phyloP scores from a whole-genome alignment of 37 sponge, comb jelly and placozoan species.

The Hormiphora californensis region DNA sequence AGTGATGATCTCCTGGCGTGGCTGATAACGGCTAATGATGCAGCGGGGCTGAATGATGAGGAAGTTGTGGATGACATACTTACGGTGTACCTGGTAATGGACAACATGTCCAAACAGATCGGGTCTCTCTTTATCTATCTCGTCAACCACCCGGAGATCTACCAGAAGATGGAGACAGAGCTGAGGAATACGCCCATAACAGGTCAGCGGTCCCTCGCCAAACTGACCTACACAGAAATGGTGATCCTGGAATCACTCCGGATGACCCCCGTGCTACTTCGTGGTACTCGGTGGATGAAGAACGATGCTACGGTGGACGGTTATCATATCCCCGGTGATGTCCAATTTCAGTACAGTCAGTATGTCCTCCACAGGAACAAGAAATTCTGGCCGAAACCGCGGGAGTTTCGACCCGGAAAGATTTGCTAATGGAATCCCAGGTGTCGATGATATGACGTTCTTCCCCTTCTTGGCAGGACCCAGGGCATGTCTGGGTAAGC shows the following conservation, averaged over 20 bases:
- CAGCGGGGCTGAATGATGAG: background rate
- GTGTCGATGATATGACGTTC: background rate
- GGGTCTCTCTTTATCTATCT: constrained; percentile 29
- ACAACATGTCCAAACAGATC: constrained; percentile 12
- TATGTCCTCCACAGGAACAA: background rate
- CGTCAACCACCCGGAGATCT: background rate
- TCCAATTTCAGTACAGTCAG: constrained; percentile 6
- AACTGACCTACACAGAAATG: constrained; percentile 7
- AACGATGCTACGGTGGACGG: background rate
- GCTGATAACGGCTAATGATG: background rate
- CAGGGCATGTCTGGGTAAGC: background rate
- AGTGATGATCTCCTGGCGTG: background rate
- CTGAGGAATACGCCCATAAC: background rate
- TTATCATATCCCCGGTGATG: background rate
- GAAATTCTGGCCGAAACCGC: background rate
- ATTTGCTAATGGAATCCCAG: background rate
- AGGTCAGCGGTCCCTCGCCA: background rate
- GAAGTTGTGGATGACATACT: background rate
- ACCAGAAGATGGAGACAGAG: background rate
- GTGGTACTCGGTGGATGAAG: background rate
- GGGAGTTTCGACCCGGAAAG: constrained; percentile 9
- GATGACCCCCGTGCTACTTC: background rate
- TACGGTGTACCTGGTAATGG: background rate
- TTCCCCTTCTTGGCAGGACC: constrained; percentile 6
- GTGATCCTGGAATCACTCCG: background rate